Conservation (phyloP, 2,888 invertebrate genomes). For the Drosophila antonietae region DNA sequence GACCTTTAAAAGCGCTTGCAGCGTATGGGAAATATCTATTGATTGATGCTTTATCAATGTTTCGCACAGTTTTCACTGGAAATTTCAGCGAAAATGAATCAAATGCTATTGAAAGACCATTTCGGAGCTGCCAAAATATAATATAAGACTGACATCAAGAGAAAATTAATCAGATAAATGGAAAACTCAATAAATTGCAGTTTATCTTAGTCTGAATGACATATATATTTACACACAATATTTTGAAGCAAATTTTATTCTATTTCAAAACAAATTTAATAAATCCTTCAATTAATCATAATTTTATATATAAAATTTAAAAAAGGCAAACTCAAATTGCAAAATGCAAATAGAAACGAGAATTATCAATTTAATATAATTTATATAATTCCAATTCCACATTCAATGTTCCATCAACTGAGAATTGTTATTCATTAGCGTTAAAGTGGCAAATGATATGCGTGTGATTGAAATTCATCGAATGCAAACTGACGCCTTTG, state of each 20-base stretch:
- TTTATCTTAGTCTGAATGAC: not conserved
- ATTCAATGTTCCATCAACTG: constrained; percentile 8
- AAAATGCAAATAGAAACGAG: not conserved
- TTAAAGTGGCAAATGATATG: constrained; percentile 69
- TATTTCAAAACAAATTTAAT: no score
- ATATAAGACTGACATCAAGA: not conserved
- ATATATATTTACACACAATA: not conserved
- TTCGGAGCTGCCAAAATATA: constrained; percentile 2
- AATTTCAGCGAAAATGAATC: constrained; percentile 17
- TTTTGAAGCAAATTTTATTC: not conserved
- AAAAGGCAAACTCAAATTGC: no score
- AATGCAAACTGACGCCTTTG: constrained; percentile 77
- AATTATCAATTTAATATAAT: constrained; percentile 5
- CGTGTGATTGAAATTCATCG: constrained; percentile 75
- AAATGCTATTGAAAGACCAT: not conserved
- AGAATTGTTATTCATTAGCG: constrained; percentile 35
- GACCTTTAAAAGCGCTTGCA: constrained; percentile 55
- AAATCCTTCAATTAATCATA: not conserved
- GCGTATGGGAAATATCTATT: constrained; percentile 60
- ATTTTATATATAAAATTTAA: not conserved
- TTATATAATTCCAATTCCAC: constrained; percentile 11
- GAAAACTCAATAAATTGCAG: not conserved
- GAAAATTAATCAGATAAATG: not conserved
- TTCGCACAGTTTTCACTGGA: constrained; percentile 29
- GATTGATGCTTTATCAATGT: constrained; percentile 65